Percentiles rank a stretch among this genome's conserved stretches.
Conservation (phyloP, 2,113 vertebrate species). For the Bungarus multicinctus region DNA sequence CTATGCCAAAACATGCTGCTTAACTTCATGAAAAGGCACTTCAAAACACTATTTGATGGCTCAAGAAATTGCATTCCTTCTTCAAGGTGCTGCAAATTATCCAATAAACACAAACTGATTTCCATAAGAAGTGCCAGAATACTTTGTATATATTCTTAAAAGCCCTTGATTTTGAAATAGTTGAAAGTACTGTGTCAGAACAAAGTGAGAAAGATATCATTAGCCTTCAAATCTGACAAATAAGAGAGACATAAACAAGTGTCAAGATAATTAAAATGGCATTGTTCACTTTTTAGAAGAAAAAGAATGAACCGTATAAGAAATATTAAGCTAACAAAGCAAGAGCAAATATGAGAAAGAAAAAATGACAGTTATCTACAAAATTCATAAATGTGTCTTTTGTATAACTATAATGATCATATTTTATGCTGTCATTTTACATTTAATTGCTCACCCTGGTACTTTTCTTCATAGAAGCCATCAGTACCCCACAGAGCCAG, state of each 20-base stretch:
- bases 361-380: constrained; percentile 90
- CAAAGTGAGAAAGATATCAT: constrained; percentile 68
- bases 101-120: constrained; percentile 54
- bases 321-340: constrained; percentile 86
- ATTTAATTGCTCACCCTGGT: constrained; percentile 83
- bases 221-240: constrained; percentile 73
- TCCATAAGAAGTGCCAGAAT: constrained; percentile 59
- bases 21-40: constrained; percentile 48
- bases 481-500: constrained; percentile 85
- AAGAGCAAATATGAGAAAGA: constrained; percentile 77
- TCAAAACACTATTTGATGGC: constrained; percentile 53
- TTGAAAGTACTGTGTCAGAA: constrained; percentile 66
- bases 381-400: constrained; percentile 93
- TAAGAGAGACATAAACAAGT: constrained; percentile 74
- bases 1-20: constrained; percentile 45
- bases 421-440: constrained; percentile 84
- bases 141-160: constrained; percentile 47
- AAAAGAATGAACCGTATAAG: constrained; percentile 75
- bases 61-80: constrained; percentile 49
- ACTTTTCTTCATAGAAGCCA: constrained; percentile 82
- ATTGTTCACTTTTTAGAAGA: constrained; percentile 71
- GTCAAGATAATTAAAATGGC: constrained; percentile 76
- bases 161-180: constrained; percentile 64
- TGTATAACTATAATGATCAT: constrained; percentile 88
- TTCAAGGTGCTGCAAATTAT: constrained; percentile 57